Base-by-base conservation (phyloP, 2,888 invertebrate species). In the Ophraella communa region DNA sequence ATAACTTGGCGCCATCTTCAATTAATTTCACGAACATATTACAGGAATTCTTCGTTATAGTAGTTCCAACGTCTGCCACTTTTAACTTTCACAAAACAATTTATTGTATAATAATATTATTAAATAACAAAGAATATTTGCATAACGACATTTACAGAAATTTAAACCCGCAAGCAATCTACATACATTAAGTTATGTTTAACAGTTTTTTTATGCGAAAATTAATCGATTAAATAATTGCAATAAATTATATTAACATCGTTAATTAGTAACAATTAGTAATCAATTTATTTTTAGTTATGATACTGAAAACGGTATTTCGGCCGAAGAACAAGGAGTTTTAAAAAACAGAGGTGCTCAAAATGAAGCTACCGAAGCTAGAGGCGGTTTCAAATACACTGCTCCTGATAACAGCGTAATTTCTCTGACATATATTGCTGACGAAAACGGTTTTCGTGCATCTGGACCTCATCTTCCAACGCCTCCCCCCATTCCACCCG, bases 321-420 rank as follows among this genome's bases (percentile, higher is more conserved):
- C 84, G 5, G 86, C 84, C 14, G 84, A 86, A 66, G 87, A 85
- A 67, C 83, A 85, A 69, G 88, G 88, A 8, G 79, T 55, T 8
- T 57, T 71, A 27, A 73, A 71, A 49, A 65, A 62, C 24, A 53
- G 61, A 17, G 72, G 72, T 7, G 20, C 60, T 7, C 68, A 65
- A 39, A 45, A 59, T 14, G 71, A 69, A 64, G 71, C 71, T 7
- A 66, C 66, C 62, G 73, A 73, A 60, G 73, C 67, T 70, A 81
- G 83, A 49, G 91, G 91, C 4, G 88, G 88, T 0, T 91, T 89
- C 76, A 88, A 89, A 1, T 91, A 91, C 77, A 87, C 87, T 2
- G 90, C 90, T 52, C 90, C 90, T 7, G 90, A 91, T 66, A 91
- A 90, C 21, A 67, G 67, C 8, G 65, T 65, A 17, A 70, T 69